These are phyloP conservation scores for Psilopogon haemacephalus DNA, from an alignment of 2,113 vertebrate genomes.

Conservation along the genomic window DNA sequence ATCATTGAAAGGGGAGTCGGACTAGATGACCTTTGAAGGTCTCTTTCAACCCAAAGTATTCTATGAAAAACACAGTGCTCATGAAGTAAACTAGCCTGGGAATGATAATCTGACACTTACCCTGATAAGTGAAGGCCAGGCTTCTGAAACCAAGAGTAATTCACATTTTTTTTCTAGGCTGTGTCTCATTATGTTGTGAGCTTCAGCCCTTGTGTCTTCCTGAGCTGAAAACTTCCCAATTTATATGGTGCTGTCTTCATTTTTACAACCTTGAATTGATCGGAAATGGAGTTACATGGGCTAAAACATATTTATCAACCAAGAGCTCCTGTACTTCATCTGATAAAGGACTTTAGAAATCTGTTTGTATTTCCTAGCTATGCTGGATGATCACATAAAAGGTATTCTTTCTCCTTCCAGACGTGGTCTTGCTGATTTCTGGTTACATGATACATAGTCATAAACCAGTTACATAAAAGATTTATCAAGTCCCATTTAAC, in stretches of 20 bases:
- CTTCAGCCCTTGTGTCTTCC: neutral
- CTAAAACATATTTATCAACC: neutral
- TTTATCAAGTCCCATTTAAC: neutral
- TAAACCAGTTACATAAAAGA: neutral
- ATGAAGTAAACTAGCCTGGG: neutral
- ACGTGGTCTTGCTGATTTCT: neutral
- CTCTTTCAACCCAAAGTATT: neutral
- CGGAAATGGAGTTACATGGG: neutral
- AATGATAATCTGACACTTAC: neutral
- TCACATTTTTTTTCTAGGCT: neutral
- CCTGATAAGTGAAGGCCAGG: neutral
- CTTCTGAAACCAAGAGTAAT: neutral
- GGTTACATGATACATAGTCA: neutral
- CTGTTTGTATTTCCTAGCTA: neutral
- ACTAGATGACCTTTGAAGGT: neutral
- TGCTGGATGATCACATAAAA: neutral
- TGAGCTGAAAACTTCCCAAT: neutral
- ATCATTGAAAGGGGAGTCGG: neutral
- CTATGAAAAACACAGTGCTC: neutral
- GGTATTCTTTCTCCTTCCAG: neutral
- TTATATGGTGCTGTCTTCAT: neutral
- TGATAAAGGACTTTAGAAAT: neutral
- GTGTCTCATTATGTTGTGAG: neutral
- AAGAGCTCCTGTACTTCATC: neutral
- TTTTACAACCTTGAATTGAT: neutral